Evolutionary conservation across 2,888 invertebrate species (phyloP), one percentile per base, ranked within the genome.

Genomic region (Scaptomyza cyrtandrae): DNA sequence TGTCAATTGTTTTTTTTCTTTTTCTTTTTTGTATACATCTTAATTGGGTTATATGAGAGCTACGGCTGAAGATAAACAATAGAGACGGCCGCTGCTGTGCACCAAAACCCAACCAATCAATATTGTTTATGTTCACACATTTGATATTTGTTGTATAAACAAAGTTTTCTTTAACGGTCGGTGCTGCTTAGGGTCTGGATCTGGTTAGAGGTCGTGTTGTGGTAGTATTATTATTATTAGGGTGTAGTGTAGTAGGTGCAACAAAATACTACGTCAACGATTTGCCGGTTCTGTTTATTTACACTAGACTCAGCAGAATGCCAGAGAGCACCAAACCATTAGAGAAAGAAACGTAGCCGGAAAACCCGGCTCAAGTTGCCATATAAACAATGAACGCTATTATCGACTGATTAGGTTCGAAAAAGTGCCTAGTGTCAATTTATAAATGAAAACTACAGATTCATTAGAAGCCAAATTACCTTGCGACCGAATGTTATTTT

Each of bases 401-500:
- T 41, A 35, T 46, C 41, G 46, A 46, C 53, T 39, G 37, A 39
- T 7, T 39, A 4, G 16, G 9, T 19, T 43, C 11, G 3, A 14
- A 45, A 37, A 58, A 58, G 45, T 52, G 54, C 13, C 49, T 14
- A 68, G 57, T 57, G 45, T 52, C 70, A 46, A 16, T 53, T 27
- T 13, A 19, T 13, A 35, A 43, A n/a, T 39, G 13, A 9, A 58
- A 49, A 41, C 11, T n/a, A 27, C 13, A 2, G 27, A n/a, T 46
- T 48, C 16, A 35, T 11, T 35, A 1, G 16, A 11, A 19, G 10
- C 9, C 44, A 60, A 70, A 35, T 86, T 84, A 97, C 97, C 96
- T 96, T 97, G 90, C 97, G 95, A 77, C 95, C 96, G 87, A 95
- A 96, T 59, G 96, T 95, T 89, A 97, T 94, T 93, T 97, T 98